Evolutionary conservation across 2,113 vertebrate species (phyloP).

Genomic region (Ageneiosus marmoratus): DNA sequence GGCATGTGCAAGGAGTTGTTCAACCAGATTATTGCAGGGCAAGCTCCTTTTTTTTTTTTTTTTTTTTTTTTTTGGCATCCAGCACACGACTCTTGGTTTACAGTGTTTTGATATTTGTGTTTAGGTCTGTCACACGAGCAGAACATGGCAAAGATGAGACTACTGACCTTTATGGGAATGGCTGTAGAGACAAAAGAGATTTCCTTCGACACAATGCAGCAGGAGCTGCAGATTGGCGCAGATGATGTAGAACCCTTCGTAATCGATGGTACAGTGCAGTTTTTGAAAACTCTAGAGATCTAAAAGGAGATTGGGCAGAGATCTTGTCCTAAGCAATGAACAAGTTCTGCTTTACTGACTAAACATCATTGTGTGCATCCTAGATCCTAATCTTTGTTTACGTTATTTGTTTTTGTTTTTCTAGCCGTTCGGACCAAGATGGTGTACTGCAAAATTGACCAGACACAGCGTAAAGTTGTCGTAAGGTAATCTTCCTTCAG

Average conservation of each 20-base stretch:
- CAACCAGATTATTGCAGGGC: not conserved
- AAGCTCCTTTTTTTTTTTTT: not conserved
- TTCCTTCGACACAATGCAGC: constrained; percentile 94
- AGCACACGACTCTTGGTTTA: not conserved
- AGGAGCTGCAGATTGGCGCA: constrained; percentile 92
- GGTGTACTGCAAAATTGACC: constrained; percentile 99
- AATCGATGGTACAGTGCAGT: constrained; percentile 86
- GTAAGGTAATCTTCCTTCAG: constrained; percentile 83
- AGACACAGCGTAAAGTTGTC: constrained; percentile 94
- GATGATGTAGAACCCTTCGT: constrained; percentile 98
- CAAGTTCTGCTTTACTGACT: not conserved
- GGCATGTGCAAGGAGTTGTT: not conserved
- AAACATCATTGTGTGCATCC: not conserved
- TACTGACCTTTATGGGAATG: constrained; percentile 99
- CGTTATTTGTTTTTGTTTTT: constrained; percentile 50
- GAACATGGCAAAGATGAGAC: constrained; percentile 96
- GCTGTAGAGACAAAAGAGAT: constrained; percentile 96
- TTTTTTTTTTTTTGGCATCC: not conserved
- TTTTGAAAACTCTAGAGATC: not conserved
- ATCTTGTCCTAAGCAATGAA: not conserved
- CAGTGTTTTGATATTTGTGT: constrained; percentile 41
- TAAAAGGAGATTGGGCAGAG: not conserved
- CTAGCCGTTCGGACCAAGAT: constrained; percentile 97
- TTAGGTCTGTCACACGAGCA: constrained; percentile 93
- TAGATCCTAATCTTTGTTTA: not conserved